These are phyloP conservation scores for Nasonovia ribisnigri DNA, from an alignment of 2,888 invertebrate species.

Conservation along the genomic window DNA sequence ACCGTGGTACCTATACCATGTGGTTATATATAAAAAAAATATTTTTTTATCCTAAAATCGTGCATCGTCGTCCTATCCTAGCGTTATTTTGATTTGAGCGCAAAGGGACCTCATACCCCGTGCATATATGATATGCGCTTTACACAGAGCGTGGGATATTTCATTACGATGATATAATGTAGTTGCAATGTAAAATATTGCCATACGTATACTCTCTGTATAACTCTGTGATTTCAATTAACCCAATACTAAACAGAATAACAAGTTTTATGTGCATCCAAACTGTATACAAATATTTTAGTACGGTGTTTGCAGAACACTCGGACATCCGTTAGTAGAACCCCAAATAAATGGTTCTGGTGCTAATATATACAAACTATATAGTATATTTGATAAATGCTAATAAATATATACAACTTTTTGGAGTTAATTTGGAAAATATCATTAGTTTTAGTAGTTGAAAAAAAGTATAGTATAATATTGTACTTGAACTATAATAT, in stretches of 20 bases:
- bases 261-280: not conserved
- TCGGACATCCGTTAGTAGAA: not conserved
- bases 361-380: too few relatives aligned
- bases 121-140: not conserved
- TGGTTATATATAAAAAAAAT: not conserved
- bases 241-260: not conserved
- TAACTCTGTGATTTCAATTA: not conserved
- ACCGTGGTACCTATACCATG: not conserved
- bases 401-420: too few relatives aligned
- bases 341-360: not conserved
- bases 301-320: not conserved
- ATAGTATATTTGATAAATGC: too few relatives aligned
- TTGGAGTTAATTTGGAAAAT: too few relatives aligned
- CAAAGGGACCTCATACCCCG: not conserved
- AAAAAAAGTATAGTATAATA: too few relatives aligned
- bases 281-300: not conserved
- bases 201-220: not conserved
- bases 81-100: not conserved
- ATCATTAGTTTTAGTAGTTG: too few relatives aligned
- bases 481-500: too few relatives aligned
- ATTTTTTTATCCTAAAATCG: not conserved
- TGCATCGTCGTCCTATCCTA: not conserved
- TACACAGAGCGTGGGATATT: not conserved
- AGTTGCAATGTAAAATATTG: not conserved
- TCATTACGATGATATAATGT: not conserved